Evolutionary conservation across 2,888 invertebrate species (phyloP).

Genomic region (Anarsia innoxiella): DNA sequence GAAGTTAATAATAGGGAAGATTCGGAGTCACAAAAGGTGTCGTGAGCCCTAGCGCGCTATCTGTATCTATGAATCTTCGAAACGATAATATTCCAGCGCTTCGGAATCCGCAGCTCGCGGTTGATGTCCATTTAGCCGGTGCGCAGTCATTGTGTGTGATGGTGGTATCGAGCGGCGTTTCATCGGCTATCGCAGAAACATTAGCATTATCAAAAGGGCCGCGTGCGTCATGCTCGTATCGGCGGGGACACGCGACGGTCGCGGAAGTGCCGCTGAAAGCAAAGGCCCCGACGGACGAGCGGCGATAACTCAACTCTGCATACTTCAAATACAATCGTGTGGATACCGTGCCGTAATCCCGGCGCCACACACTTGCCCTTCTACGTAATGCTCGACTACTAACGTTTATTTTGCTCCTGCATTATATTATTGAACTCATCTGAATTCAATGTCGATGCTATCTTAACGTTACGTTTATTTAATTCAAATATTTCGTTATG

Average conservation of each 20-base stretch:
- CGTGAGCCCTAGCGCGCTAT: slow-evolving; percentile 39
- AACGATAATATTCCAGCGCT: slow-evolving; percentile 37
- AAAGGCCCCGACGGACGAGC: slow-evolving; percentile 59
- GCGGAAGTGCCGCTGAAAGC: slow-evolving; percentile 57
- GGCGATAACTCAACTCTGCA: slow-evolving; percentile 63
- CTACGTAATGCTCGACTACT: slow-evolving; percentile 6
- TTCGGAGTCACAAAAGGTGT: slow-evolving; percentile 8
- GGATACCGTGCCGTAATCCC: slow-evolving; percentile 42
- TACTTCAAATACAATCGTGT: slow-evolving; percentile 63
- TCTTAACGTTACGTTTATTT: slow-evolving; percentile 11
- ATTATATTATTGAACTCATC: slow-evolving; percentile 4
- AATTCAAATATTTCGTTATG: slow-evolving; percentile 22
- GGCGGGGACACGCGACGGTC: slow-evolving; percentile 58
- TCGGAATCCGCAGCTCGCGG: slow-evolving; percentile 42
- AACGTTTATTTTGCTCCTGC: slow-evolving; percentile 7
- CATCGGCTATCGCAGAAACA: slow-evolving; percentile 50
- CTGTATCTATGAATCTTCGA: slow-evolving; percentile 34
- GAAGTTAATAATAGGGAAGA: slow-evolving; percentile 9
- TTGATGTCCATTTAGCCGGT: slow-evolving; percentile 55
- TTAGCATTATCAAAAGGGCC: slow-evolving; percentile 72
- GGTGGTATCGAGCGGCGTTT: slow-evolving; percentile 46
- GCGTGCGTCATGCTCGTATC: slow-evolving; percentile 66
- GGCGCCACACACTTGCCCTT: slow-evolving; percentile 22
- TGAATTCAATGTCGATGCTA: slow-evolving; percentile 8
- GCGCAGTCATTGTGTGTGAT: slow-evolving; percentile 60